Conservation (phyloP, 2,888 invertebrate genomes). For the Cetonia aurata region DNA sequence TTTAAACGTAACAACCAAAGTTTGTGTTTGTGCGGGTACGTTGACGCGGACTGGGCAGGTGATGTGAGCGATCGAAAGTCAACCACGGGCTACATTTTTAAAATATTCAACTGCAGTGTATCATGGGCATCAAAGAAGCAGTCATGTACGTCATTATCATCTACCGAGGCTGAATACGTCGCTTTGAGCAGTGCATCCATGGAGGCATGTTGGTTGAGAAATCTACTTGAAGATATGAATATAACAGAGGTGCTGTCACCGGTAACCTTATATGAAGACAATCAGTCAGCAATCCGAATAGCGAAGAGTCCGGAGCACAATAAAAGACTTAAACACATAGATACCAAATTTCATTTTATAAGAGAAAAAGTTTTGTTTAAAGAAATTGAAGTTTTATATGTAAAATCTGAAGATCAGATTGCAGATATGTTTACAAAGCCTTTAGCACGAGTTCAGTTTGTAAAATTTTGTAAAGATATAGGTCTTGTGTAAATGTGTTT, state of each 20-base stretch:
- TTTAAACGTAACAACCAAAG: constrained; percentile 32
- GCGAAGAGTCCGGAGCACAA: neutral
- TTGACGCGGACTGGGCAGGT: constrained; percentile 58
- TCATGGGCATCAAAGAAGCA: constrained; percentile 56
- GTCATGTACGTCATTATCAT: neutral
- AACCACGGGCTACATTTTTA: constrained; percentile 57
- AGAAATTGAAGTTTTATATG: neutral
- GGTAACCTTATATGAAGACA: constrained; percentile 9
- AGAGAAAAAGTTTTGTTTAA: neutral
- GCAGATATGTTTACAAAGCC: neutral
- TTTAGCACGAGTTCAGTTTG: neutral
- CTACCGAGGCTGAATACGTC: constrained; percentile 38
- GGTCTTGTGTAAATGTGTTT: too few species aligned
- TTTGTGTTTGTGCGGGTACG: constrained; percentile 4
- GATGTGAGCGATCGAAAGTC: constrained; percentile 55
- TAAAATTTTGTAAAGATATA: too few species aligned
- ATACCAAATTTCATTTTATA: neutral
- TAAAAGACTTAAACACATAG: neutral
- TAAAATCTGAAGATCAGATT: neutral
- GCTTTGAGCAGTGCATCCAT: constrained; percentile 12
- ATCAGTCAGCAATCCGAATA: constrained; percentile 17
- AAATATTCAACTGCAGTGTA: constrained; percentile 53
- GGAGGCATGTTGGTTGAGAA: constrained; percentile 34
- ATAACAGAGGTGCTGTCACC: neutral
- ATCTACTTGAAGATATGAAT: constrained; percentile 14